These are phyloP conservation scores for Ametastegia equiseti DNA, from an alignment of 2,888 invertebrate genomes.

Conservation along the genomic window DNA sequence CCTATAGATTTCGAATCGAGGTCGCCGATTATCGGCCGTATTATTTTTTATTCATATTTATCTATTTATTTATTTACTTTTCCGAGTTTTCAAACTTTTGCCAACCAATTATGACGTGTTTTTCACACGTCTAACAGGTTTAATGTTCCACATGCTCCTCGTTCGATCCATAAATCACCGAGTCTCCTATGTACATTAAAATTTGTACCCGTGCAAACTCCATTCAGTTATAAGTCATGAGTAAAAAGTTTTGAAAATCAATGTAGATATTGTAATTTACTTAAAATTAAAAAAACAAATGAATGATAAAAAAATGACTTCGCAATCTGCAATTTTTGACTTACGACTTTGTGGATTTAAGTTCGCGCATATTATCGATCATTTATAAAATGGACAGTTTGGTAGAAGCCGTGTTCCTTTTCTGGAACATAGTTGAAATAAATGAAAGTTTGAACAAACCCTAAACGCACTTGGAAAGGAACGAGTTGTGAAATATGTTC, in stretches of 20 bases:
- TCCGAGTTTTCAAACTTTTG: background rate
- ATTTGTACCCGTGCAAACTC: too few species aligned
- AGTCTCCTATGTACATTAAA: too few species aligned
- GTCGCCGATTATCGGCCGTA: background rate
- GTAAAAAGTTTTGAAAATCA: too few species aligned
- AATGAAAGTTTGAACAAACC: background rate
- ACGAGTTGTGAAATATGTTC: background rate
- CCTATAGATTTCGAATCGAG: background rate
- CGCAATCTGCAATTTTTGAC: too few species aligned
- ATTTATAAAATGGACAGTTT: background rate
- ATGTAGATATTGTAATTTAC: too few species aligned
- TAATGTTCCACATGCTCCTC: background rate
- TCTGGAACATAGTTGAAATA: background rate
- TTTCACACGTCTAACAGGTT: background rate
- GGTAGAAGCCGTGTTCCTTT: too few species aligned
- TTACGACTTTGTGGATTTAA: too few species aligned
- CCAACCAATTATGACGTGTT: background rate
- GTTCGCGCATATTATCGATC: background rate
- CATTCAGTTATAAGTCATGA: too few species aligned
- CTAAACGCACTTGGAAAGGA: background rate
- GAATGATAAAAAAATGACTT: too few species aligned
- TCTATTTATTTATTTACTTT: background rate
- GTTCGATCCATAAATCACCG: too few species aligned
- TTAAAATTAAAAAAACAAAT: too few species aligned
- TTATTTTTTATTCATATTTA: background rate